These are phyloP conservation scores for Standfussiana lucernea DNA, from an alignment of 2,888 invertebrate species.

Conservation along the genomic window DNA sequence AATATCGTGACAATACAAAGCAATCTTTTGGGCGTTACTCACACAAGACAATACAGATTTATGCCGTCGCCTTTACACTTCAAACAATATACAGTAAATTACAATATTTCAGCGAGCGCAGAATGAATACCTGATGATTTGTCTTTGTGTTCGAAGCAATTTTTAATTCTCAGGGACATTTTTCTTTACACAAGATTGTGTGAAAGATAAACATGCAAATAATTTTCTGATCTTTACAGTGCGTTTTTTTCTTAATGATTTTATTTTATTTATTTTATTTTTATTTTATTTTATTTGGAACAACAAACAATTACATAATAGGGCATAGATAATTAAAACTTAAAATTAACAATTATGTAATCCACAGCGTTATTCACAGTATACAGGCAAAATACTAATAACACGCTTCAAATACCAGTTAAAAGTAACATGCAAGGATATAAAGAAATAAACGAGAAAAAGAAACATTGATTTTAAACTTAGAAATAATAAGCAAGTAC, in stretches of 20 bases:
- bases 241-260: background rate
- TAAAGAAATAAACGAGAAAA: too few species aligned
- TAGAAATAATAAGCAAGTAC: too few species aligned
- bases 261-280: too few species aligned
- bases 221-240: background rate
- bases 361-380: too few species aligned
- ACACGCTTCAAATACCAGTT: too few species aligned
- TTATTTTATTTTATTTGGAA: too few species aligned
- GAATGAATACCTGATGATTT: slow-evolving; percentile 45
- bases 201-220: background rate
- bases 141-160: slow-evolving; percentile 28
- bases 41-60: slow-evolving; percentile 38
- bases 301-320: too few species aligned
- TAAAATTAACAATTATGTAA: too few species aligned
- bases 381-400: too few species aligned
- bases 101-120: slow-evolving; percentile 39
- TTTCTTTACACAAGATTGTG: slow-evolving; percentile 13
- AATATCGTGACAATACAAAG: slow-evolving; percentile 28
- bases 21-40: slow-evolving; percentile 26
- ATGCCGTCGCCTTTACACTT: slow-evolving; percentile 33
- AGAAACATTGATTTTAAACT: too few species aligned
- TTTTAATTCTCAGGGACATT: slow-evolving; percentile 7
- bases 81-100: slow-evolving; percentile 55
- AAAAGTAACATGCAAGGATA: too few species aligned
- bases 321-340: too few species aligned